These are phyloP conservation scores for Eupithecia pulchellata DNA, from an alignment of 2,888 invertebrate genomes.

Conservation along the genomic window DNA sequence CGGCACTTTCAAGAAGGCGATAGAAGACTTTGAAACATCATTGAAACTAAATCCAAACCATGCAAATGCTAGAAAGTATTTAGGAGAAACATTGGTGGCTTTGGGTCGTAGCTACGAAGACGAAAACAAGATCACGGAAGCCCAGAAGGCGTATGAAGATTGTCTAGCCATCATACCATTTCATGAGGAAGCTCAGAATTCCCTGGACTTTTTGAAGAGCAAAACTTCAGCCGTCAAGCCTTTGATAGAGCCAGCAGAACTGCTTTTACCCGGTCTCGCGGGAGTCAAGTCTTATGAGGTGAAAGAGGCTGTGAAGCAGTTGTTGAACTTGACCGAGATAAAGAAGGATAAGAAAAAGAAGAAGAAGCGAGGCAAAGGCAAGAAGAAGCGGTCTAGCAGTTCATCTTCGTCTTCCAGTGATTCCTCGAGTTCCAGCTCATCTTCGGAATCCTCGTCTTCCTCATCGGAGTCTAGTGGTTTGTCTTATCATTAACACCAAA, in stretches of 20 bases:
- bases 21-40: conserved; percentile 97
- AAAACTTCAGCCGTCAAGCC: conserved; percentile 86
- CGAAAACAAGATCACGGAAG: conserved; percentile 93
- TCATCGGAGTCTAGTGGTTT: conserved; percentile 85
- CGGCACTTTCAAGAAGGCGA: conserved; percentile 96
- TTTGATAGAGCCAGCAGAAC: conserved; percentile 87
- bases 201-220: conserved; percentile 91
- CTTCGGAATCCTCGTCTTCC: conserved; percentile 85
- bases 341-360: conserved; percentile 89
- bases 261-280: conserved; percentile 86
- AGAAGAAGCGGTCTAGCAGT: conserved; percentile 87
- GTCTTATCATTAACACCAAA: conserved; percentile 30
- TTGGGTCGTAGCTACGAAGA: conserved; percentile 95
- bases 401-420: conserved; percentile 89
- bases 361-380: conserved; percentile 87
- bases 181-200: conserved; percentile 94
- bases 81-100: conserved; percentile 96
- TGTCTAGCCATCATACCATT: conserved; percentile 93
- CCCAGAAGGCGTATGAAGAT: conserved; percentile 93
- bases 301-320: conserved; percentile 88
- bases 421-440: conserved; percentile 87
- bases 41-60: conserved; percentile 95
- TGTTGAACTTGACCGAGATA: conserved; percentile 84
- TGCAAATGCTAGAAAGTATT: conserved; percentile 96
- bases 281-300: conserved; percentile 86